These are phyloP conservation scores for Pachycephus smyrnensis DNA, from an alignment of 2,888 invertebrate genomes.

Conservation along the genomic window DNA sequence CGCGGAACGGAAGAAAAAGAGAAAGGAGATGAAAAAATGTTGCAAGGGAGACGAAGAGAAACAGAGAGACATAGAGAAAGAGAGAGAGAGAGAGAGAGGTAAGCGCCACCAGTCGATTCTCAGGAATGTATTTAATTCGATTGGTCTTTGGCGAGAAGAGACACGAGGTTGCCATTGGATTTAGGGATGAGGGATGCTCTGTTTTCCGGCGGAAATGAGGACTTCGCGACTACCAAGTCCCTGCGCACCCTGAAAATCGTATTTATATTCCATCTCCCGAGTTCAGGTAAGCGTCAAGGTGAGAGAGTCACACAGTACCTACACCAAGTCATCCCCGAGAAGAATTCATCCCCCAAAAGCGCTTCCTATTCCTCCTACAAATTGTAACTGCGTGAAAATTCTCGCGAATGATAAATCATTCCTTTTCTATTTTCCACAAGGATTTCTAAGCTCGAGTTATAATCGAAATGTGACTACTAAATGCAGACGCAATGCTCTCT, in stretches of 20 bases:
- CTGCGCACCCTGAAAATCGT: conserved; percentile 52
- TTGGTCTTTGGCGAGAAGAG: conserved; percentile 45
- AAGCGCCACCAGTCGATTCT: conserved; percentile 40
- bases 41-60: not conserved
- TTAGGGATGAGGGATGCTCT: conserved; percentile 48
- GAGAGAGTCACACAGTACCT: not conserved
- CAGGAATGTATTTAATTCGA: conserved; percentile 59
- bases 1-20: not conserved
- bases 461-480: too few species aligned
- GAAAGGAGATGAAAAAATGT: not conserved
- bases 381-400: not conserved
- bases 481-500: not conserved
- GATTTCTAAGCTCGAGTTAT: not conserved
- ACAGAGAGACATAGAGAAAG: not conserved
- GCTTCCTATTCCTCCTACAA: not conserved
- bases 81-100: conserved; percentile 2
- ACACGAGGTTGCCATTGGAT: not conserved
- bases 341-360: not conserved
- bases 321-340: not conserved
- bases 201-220: conserved; percentile 64
- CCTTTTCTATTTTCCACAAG: not conserved
- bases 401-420: not conserved
- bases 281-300: conserved; percentile 48
- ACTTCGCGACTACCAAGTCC: conserved; percentile 49
- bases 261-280: conserved; percentile 62